A percentile compares a stretch with the other conserved stretches of the same genome.
Conservation (phyloP, 2,888 invertebrate species). For the Thymelicus acteon region DNA sequence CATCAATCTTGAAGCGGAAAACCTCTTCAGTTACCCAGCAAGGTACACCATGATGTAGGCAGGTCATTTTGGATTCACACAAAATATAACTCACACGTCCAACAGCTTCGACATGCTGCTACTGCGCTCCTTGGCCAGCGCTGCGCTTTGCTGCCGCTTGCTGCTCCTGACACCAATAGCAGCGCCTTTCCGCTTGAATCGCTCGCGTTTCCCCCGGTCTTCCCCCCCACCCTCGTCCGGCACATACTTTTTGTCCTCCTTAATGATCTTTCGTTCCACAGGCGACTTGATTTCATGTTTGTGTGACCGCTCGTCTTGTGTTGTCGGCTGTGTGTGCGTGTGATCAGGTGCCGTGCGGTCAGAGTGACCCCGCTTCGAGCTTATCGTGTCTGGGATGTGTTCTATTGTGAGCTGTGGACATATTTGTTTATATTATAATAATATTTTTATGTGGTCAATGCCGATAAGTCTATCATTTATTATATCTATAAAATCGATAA, state of each 20-base stretch:
- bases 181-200: constrained; percentile 77
- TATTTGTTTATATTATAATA: not conserved
- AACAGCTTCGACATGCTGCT: constrained; percentile 94
- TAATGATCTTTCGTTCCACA: constrained; percentile 83
- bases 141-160: constrained; percentile 67
- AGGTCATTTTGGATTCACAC: too few species aligned
- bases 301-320: constrained; percentile 47
- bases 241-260: constrained; percentile 51
- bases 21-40: too few species aligned
- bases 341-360: constrained; percentile 12
- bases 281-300: constrained; percentile 68
- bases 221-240: constrained; percentile 72
- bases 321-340: constrained; percentile 26
- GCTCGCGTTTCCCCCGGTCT: constrained; percentile 70
- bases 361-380: constrained; percentile 44
- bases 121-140: constrained; percentile 91
- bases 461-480: too few species aligned
- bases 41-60: too few species aligned
- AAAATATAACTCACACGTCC: constrained; percentile 84
- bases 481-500: too few species aligned
- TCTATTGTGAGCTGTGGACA: constrained; percentile 91
- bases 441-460: too few species aligned
- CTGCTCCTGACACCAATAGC: constrained; percentile 67
- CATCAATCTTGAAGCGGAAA: too few species aligned
- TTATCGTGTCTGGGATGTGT: constrained; percentile 91